Base-by-base conservation (phyloP, 2,888 invertebrate genomes). In the Lissonota sp. region DNA sequence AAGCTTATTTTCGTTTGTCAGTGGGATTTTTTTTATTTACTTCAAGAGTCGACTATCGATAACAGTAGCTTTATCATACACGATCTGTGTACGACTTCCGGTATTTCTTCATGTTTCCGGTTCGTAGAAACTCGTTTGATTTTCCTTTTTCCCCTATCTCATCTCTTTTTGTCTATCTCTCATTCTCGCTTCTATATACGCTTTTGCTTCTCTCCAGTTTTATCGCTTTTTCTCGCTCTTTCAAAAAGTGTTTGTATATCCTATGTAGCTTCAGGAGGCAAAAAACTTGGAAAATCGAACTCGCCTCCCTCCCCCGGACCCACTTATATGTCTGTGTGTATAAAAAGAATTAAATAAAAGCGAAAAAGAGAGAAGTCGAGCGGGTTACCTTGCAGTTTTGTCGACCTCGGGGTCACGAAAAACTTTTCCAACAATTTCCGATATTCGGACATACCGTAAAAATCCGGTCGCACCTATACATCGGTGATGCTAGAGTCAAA, bases 381-480 rank as follows among this genome's bases (percentile, higher is more conserved):
- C 44, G 55, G 55, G 55, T 66, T 75, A 70, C 44, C 79, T 69
- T 76, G 67, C 62, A 73, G 72, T 66, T 72, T 67, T 76, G 67
- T 66, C 76, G 42, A 42, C 37, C 14, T 74, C 63, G 67, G 37
- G 62, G 46, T 57, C 67, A 63, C 58, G 53, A 58, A 81, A 80
- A 83, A 72, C 67, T 84, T 84, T 80, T 79, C 58, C 69, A 72
- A 83, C 80, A 77, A 83, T 81, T 84, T 84, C 82, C 83, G 83
- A 84, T 81, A 83, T 79, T 80, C 77, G 71, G 58, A 74, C 66
- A 71, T 78, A 77, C 75, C 53, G 69, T 62, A 46, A 77, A 76
- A 71, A 81, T 73, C 72, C 57, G 57, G 62, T 64, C 64, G 62
- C 53, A 12, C 39, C 16, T 5, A 16, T 44, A 16, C n/a, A 14